Percentiles rank a stretch among this genome's conserved stretches.
Evolutionary conservation across 2,888 invertebrate genomes (phyloP).

Genomic region (Aphrophora alni): DNA sequence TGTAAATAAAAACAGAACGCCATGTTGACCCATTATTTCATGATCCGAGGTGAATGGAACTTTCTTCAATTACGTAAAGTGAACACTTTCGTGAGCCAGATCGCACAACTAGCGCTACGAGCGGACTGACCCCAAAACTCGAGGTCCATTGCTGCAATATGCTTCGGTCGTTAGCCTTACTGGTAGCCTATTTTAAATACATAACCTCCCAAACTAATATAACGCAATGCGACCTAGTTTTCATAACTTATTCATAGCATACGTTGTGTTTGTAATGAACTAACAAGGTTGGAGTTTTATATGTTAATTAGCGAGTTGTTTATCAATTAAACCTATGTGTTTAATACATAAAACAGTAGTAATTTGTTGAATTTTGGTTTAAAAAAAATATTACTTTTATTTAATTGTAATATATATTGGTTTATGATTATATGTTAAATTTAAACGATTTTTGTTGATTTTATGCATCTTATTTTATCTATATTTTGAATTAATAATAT

Average conservation of each 20-base stretch:
- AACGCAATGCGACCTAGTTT: background rate
- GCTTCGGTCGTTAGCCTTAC: background rate
- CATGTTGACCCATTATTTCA: background rate
- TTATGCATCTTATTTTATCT: too few species aligned
- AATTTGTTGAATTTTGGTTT: too few species aligned
- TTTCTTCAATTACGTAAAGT: background rate
- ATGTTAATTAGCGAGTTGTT: too few species aligned
- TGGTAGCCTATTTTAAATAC: constrained; percentile 4
- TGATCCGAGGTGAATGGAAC: background rate
- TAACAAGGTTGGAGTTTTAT: background rate
- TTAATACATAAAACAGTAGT: too few species aligned
- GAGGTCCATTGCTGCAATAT: background rate
- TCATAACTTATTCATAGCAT: background rate
- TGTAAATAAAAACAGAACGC: background rate
- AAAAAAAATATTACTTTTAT: too few species aligned
- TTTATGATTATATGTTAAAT: too few species aligned
- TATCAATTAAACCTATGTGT: too few species aligned
- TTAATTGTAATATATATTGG: too few species aligned
- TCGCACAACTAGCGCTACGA: background rate
- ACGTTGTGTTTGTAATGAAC: background rate
- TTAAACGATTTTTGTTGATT: too few species aligned
- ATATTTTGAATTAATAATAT: too few species aligned
- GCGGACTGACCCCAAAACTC: constrained; percentile 6
- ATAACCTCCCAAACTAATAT: constrained; percentile 3
- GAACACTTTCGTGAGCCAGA: constrained; percentile 9